Percentiles rank a stretch among this genome's conserved stretches.
phyloP scores from a whole-genome alignment of 2,888 invertebrate species.

The Caradrina clavipalpis region DNA sequence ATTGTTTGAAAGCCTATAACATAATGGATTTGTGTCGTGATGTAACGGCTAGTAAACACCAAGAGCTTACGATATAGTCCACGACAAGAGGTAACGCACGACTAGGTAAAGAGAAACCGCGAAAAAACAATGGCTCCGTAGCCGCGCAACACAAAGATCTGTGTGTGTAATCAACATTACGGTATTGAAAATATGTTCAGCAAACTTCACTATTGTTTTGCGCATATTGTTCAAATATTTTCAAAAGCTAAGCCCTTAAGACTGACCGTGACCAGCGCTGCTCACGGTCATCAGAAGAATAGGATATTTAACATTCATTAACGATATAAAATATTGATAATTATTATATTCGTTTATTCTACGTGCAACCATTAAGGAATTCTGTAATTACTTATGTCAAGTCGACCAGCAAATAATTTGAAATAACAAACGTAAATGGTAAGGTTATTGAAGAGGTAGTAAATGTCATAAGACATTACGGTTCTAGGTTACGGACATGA shows the following conservation, averaged over 20 bases:
- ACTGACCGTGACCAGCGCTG: conserved; percentile 50
- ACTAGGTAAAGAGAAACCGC: conserved; percentile 67
- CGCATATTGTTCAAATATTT: conserved; percentile 41
- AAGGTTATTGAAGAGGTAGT: conserved; percentile 45
- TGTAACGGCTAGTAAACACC: conserved; percentile 42
- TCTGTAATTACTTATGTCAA: conserved; percentile 46
- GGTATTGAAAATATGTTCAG: conserved; percentile 53
- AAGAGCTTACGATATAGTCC: conserved; percentile 45
- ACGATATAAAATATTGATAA: conserved; percentile 53
- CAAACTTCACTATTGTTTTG: conserved; percentile 43
- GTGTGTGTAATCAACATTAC: conserved; percentile 49
- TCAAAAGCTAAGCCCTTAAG: conserved; percentile 53
- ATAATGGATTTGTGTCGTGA: conserved; percentile 57
- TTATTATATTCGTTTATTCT: conserved; percentile 37
- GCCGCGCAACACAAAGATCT: conserved; percentile 55
- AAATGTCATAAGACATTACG: conserved; percentile 26
- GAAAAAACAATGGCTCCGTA: conserved; percentile 65
- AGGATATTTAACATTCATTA: conserved; percentile 49
- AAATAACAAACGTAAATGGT: conserved; percentile 46
- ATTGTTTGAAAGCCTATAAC: conserved; percentile 66
- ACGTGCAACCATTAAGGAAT: conserved; percentile 18
- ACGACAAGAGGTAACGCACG: conserved; percentile 66
- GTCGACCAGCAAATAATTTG: conserved; percentile 37
- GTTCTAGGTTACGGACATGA: conserved; percentile 39
- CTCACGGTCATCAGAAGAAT: conserved; percentile 47